Percentiles rank a stretch among this genome's conserved stretches.
Evolutionary conservation across 2,888 invertebrate species (phyloP).

Genomic region (Drosophila yooni): DNA sequence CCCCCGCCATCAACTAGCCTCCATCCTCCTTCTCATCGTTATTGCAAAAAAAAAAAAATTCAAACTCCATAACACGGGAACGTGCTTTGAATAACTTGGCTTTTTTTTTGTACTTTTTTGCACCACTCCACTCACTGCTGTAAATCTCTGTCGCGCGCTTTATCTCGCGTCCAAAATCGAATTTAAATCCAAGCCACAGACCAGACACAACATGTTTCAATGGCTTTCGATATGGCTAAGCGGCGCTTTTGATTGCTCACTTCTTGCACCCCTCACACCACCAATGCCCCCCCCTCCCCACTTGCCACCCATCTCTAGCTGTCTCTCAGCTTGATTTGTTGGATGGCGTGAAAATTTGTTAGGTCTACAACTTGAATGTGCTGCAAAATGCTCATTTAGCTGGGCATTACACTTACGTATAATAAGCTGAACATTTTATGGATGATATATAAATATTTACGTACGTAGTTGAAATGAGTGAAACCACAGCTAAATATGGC

Average conservation of each 20-base stretch:
- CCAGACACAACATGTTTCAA: slow-evolving; percentile 67
- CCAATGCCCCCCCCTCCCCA: background rate
- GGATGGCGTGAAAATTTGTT: slow-evolving; percentile 64
- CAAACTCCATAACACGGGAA: slow-evolving; percentile 58
- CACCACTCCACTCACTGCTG: slow-evolving; percentile 34
- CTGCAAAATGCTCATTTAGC: slow-evolving; percentile 37
- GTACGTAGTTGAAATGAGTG: background rate
- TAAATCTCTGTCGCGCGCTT: slow-evolving; percentile 67
- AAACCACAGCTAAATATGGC: background rate
- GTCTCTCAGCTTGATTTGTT: slow-evolving; percentile 59
- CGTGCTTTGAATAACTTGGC: slow-evolving; percentile 74
- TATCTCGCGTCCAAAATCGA: slow-evolving; percentile 76
- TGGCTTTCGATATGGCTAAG: slow-evolving; percentile 61
- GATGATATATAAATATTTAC: background rate
- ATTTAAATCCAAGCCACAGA: slow-evolving; percentile 68
- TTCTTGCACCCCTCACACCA: slow-evolving; percentile 5
- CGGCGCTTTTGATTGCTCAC: slow-evolving; percentile 60
- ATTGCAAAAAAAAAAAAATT: slow-evolving; percentile 38
- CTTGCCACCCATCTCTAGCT: slow-evolving; percentile 26
- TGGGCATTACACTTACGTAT: slow-evolving; percentile 14
- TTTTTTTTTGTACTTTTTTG: slow-evolving; percentile 25
- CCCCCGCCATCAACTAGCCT: slow-evolving; percentile 13
- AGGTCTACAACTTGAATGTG: slow-evolving; percentile 42
- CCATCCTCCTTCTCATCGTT: slow-evolving; percentile 4
- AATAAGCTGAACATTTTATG: slow-evolving; percentile 1